These are phyloP conservation scores for Neolamprologus tretocephalus DNA, from an alignment of 2,113 vertebrate genomes.

Conservation along the genomic window DNA sequence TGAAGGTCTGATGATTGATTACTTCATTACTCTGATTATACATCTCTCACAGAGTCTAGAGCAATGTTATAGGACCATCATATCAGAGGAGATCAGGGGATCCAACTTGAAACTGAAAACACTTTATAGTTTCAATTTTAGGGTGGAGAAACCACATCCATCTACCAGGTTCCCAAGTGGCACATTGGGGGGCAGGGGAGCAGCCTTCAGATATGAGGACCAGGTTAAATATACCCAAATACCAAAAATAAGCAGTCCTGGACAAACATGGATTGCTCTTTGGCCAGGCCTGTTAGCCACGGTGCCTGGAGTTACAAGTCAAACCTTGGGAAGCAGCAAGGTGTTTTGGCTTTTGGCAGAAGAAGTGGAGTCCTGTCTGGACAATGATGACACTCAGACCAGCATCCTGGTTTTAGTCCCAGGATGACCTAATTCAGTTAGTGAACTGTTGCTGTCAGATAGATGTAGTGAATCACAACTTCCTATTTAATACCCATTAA, in stretches of 20 bases:
- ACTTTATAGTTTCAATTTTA: not conserved
- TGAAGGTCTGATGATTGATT: not conserved
- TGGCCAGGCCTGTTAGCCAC: not conserved
- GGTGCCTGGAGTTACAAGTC: not conserved
- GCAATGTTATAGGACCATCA: not conserved
- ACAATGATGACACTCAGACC: not conserved
- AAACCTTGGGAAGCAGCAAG: not conserved
- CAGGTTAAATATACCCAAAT: accelerated
- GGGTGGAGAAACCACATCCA: not conserved
- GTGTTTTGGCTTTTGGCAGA: not conserved
- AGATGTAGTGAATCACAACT: not conserved
- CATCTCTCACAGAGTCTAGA: not conserved
- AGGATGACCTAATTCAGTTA: not conserved
- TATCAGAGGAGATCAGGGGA: not conserved
- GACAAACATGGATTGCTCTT: not conserved
- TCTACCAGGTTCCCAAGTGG: not conserved
- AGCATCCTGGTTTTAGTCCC: not conserved
- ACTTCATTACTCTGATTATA: not conserved
- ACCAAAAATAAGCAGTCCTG: not conserved
- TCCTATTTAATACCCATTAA: not conserved
- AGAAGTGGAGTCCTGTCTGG: not conserved
- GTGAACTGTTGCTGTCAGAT: not conserved
- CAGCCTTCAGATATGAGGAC: not conserved
- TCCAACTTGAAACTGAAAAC: not conserved
- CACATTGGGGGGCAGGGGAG: accelerated